These are phyloP conservation scores for Chroicocephalus ridibundus DNA, from an alignment of 2,113 vertebrate genomes.

Conservation along the genomic window DNA sequence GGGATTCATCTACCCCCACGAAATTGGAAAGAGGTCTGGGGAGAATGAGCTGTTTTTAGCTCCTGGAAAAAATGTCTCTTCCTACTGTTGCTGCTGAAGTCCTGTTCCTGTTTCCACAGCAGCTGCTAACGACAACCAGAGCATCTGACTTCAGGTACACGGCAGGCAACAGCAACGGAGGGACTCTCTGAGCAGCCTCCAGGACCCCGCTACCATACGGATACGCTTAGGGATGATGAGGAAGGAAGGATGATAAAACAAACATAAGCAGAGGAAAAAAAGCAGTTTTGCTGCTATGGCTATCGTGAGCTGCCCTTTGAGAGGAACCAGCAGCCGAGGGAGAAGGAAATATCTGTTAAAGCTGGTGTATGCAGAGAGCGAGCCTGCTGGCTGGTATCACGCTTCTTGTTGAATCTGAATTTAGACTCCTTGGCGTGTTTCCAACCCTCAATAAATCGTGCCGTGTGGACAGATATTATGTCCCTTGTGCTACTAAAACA, in stretches of 20 bases:
- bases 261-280: neutral
- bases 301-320: neutral
- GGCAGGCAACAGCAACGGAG: neutral
- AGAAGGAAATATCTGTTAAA: neutral
- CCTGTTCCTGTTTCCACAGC: conserved; percentile 42
- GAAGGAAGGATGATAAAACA: neutral
- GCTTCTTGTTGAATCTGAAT: neutral
- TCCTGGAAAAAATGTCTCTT: conserved; percentile 23
- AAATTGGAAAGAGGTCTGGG: conserved; percentile 3
- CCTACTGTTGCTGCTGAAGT: conserved; percentile 23
- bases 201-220: fast-evolving
- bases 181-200: neutral
- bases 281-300: neutral
- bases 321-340: neutral
- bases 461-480: neutral
- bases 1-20: neutral
- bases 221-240: neutral
- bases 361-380: fast-evolving
- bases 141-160: neutral
- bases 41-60: conserved; percentile 16
- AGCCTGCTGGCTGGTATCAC: neutral
- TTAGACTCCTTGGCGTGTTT: neutral
- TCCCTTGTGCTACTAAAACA: neutral
- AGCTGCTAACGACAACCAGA: neutral
- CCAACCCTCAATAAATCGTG: neutral